Base-by-base conservation (phyloP, 1,140 invertebrate species). In the Orussus abietinus region DNA sequence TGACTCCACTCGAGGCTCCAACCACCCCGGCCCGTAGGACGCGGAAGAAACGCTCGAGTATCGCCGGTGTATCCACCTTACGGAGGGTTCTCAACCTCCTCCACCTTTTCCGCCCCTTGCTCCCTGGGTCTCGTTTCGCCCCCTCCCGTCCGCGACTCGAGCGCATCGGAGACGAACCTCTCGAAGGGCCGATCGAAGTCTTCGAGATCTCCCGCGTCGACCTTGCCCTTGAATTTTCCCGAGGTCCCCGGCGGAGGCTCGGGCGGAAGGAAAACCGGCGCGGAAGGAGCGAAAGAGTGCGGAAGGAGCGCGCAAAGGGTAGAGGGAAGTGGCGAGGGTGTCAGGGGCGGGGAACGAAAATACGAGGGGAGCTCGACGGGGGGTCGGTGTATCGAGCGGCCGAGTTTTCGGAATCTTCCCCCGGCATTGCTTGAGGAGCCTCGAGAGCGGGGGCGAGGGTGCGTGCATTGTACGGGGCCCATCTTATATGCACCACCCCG, bases 401-500 rank as follows among this genome's bases (percentile, higher is more conserved):
- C 47, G 59, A 62, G 57, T 60, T 64, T 63, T 62, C 49, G 59
- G 57, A 64, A 58, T 62, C 57, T 60, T 61, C 47, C 55, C 55
- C 50, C 49, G 38, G 53, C 25, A 59, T 59, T 59, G 51, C 59
- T 64, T 62, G 60, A 64, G 62, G 51, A 63, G 56, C 47, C 49
- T 63, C 51, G 58, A 63, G 62, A 61, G 47, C 47, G 45, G 34
- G 14, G n/a, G 36, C 49, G 58, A 55, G 58, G 51, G 58, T 61
- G 58, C 56, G 53, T 64, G 57, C 60, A 64, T 64, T 64, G 60
- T 62, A 61, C 56, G 52, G 52, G 42, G 43, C 52, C 60, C 62
- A 64, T 64, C 62, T 64, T 64, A 64, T 64, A 64, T 64, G 62
- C 60, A 62, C 54, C 59, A 55, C 47, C 57, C 59, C 56, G 51